Evolutionary conservation across 2,797 vertebrate species (phyloP), one percentile per base, ranked within the genome.

Genomic region (Acanthurus leucopareius): DNA sequence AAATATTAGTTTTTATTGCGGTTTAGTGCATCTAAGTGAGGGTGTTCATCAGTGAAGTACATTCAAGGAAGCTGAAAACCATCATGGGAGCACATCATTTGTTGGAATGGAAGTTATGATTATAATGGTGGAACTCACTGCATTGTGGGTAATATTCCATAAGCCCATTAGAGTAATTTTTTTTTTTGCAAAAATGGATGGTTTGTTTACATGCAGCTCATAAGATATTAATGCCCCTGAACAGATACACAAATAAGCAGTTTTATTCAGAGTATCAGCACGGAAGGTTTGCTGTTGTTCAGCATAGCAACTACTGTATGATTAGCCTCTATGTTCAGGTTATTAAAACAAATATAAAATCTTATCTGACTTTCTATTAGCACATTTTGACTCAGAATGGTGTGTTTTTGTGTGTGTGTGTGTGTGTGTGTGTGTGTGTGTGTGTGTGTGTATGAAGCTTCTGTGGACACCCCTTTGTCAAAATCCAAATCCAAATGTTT

Each of bases 201-300:
- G 5, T 13, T 25, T 67, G 1, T 62, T 69, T 42, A 40, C 54
- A 71, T 68, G 68, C 75, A 67, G 44, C 28, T 81, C 16, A 68
- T 78, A 35, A 10, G 40, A 42, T 72, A 79, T 79, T 73, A 67
- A 58, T 58, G 70, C 78, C 38, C 25, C 63, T 74, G 59, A 44
- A 52, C 56, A 69, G 73, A 40, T 74, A 49, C 49, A 82, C 54
- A 80, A 83, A 80, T 63, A 65, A 83, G 82, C 13, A 58, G 22
- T 78, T 84, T 35, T 83, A 82, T 87, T 87, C 44, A 28, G 83
- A 80, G 83, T 65, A 74, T 73, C n/a, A 65, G 78, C 61, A 69
- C 40, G 63, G 42, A 59, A 11, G 65, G 47, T 63, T 44, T 51
- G 57, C 56, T 75, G 45, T 47, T 25, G 17, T 59, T 75, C 62